Evolutionary conservation across 2,888 invertebrate species (phyloP), one percentile per base, ranked within the genome.

Genomic region (Calliphora vomitoria): DNA sequence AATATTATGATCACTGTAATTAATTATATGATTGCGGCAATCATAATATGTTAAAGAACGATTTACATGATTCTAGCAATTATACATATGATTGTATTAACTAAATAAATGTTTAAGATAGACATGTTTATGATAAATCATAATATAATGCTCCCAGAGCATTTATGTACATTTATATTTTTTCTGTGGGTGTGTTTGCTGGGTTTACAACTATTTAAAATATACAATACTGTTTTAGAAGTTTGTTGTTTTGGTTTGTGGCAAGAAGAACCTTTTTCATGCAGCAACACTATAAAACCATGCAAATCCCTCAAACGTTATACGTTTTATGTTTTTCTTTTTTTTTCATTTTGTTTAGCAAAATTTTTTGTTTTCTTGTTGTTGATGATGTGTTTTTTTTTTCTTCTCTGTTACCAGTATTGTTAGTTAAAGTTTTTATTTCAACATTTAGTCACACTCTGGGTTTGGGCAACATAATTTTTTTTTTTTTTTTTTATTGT

Each of bases 361-460:
- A 41, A 53, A 58, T 75, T 47, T 74, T 55, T 20, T 55, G 18
- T 13, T 1, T 41, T 55, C 44, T 68, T 44, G 18, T 41, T 55
- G 31, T 60, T 31, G 58, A 31, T 20, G 11, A 31, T 58, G 55
- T 13, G 3, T 13, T 31, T 38, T 11, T 68, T 53, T 8, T 25
- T 50, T 18, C 0, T 66, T 53, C 18, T 53, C 20, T 80, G 18
- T n/a, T 62, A 44, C 8, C 50, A 72, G 31, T 50, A 47, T 80
- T 74, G 72, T 82, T 82, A 68, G 69, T 18, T 58, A 41, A 68
- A 66, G 41, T 79, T 85, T 72, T 75, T 68, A 72, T 83, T 82
- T 50, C 44, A 79, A 31, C 72, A 69, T 80, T 85, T 85, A 83
- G 86, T 83, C 82, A 85, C 79, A 85, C 68, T 87, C 69, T 18